Base-by-base conservation (phyloP, 2,888 invertebrate species). In the Mycogona germanica region DNA sequence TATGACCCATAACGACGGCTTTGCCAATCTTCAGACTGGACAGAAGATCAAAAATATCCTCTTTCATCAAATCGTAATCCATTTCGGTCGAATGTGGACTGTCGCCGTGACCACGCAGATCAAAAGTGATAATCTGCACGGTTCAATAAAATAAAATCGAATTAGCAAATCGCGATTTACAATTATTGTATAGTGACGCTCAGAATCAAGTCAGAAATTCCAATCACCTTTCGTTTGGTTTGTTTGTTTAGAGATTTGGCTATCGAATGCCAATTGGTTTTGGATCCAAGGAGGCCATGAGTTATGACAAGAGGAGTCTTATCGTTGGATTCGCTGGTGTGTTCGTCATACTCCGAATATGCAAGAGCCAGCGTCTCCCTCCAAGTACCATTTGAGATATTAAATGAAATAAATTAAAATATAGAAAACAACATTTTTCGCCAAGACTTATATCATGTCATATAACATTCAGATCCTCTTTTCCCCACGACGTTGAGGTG, bases 61-160 rank as follows among this genome's bases (percentile, higher is more conserved):
- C 74, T 0, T 82, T 80, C 76, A 93, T 78, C 38, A 79, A 76
- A 9, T 74, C 69, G 65, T 91, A 93, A 25, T 75, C 77, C 70
- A 89, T 84, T 0, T 79, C 75, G 0, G 74, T 61, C 0, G 80
- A 73, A 67, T 93, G 92, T 1, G 86, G 83, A 65, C 93, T 93
- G 59, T 91, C 88, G 0, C 96, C 97, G 70, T 97, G 97, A 72
- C 97, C 96, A 66, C 96, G 76, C 5, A 87, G 84, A 72, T 97
- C 97, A 30, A 93, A 76, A 5, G 84, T 76, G 58, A 87, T 77
- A 0, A 91, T 73, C 78, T 80, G 58, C 17, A 62, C 55, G n/a
- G 37, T 23, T 12, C 28, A 42, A 6, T 7, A 41, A 17, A n/a
- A n/a, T n/a, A n/a, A n/a, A n/a, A n/a, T n/a, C n/a, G n/a, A n/a